These are phyloP conservation scores for Drosophila burlai DNA, from an alignment of 1,140 invertebrate genomes.

Conservation along the genomic window DNA sequence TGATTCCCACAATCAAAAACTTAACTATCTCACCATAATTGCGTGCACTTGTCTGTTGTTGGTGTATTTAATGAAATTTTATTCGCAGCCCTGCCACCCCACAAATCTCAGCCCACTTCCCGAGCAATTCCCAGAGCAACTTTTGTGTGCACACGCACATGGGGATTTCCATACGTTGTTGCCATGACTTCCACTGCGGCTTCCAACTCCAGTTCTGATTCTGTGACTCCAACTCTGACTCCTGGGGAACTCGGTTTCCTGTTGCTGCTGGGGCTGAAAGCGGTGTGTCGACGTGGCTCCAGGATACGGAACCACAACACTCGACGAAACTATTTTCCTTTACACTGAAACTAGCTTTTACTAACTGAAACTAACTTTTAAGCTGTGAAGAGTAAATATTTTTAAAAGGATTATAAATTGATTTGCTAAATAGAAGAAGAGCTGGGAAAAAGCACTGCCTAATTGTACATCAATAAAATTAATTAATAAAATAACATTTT, in stretches of 20 bases:
- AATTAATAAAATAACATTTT: too few relatives aligned
- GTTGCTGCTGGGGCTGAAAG: constrained; percentile 29
- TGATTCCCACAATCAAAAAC: constrained; percentile 84
- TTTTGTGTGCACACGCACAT: constrained; percentile 67
- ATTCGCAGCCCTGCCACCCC: constrained; percentile 62
- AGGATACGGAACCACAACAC: constrained; percentile 17
- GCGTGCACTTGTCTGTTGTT: constrained; percentile 81
- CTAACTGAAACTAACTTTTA: not conserved
- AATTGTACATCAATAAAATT: too few relatives aligned
- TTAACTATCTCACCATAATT: constrained; percentile 83
- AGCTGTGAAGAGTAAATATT: not conserved
- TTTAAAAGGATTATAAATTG: too few relatives aligned
- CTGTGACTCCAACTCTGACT: constrained; percentile 26
- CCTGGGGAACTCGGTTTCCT: constrained; percentile 42
- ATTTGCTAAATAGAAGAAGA: not conserved
- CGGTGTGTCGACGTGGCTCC: constrained; percentile 45
- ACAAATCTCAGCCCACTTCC: constrained; percentile 40
- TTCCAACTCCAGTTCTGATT: constrained; percentile 29
- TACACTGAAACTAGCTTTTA: not conserved
- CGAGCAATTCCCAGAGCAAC: constrained; percentile 62
- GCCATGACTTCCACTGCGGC: constrained; percentile 47
- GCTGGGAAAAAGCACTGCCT: not conserved
- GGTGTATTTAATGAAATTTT: constrained; percentile 84
- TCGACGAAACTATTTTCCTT: not conserved
- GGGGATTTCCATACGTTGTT: constrained; percentile 70